Base-by-base conservation (phyloP, 1,140 invertebrate genomes). In the Sipha flava region DNA sequence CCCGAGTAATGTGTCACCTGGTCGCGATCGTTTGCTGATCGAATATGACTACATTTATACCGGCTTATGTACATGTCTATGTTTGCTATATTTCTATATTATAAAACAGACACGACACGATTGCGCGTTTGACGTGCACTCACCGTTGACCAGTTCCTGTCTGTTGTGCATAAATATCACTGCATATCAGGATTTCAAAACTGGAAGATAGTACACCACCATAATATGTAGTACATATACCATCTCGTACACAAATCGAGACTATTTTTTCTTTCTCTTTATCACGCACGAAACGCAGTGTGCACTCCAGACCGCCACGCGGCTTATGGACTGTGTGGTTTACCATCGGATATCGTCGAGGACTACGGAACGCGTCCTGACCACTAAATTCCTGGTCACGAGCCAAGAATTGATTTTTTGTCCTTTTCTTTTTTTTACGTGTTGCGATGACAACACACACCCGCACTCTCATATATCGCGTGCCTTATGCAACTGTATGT, bases 331-430 rank as follows among this genome's bases (percentile, higher is more conserved):
- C 1, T 49, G 62, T n/a, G n/a, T 43, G 64, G 31, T 75, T 54
- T 54, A 6, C 31, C 72, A 40, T 52, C 31, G 37, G 18, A 75
- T 75, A 75, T 40, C 47, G 72, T 54, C 49, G 31, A 37, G 54
- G 40, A 72, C 49, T 37, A 23, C 21, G n/a, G 29, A 49, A 72
- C 43, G 43, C 21, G 68, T 72, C 40, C 16, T 52, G 29, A 47
- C 68, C 68, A 72, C 68, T 72, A 72, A 72, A 72, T 40, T 52
- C n/a, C 31, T 54, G 72, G 72, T 75, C 49, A 75, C 45, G 72
- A 52, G 72, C 49, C 72, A 52, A 73, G 18, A 37, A 5, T 54
- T 7, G 34, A 23, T n/a, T 52, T 31, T 73, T 66, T 43, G 9
- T 1, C 14, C 14, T 43, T 1, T 43, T 12, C 14, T 16, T 34